Base-by-base conservation (phyloP, 1,140 invertebrate species). In the Megalopta genalis region DNA sequence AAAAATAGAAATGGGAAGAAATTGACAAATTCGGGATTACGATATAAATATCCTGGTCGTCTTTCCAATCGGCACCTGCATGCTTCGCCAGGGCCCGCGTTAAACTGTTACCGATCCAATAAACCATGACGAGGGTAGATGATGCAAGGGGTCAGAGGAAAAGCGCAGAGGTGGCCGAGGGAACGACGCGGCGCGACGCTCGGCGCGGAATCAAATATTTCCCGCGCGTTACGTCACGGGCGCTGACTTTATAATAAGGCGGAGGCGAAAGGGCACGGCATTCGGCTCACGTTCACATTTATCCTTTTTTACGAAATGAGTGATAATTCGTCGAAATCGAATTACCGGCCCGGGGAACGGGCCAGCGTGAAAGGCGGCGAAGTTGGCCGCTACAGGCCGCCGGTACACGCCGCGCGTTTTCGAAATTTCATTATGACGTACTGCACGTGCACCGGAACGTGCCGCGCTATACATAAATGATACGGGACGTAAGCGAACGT, bases 271-370 rank as follows among this genome's bases (percentile, higher is more conserved):
- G 16, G 7, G 7, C 67, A 37, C 25, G 42, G 25, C 39, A 91
- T 90, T 91, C 90, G 67, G 70, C 76, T 86, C 90, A 90, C 90
- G 90, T 89, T 84, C 80, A 80, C 90, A 85, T 89, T 91, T 90
- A 90, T 90, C 89, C 90, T 91, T 90, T 90, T 32, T 91, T 90
- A 87, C 82, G 88, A 85, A 90, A 90, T 90, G 88, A 90, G 89
- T 88, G 90, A 90, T 91, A 91, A 91, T 90, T 90, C 89, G 88
- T 80, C 62, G 83, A 87, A 90, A 90, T 91, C 88, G 86, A 90
- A 90, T 90, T 91, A 91, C 88, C 81, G 79, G 46, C 52, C 80
- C 81, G 42, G 42, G 14, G 42, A 14, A 46, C 81, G 88, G 86
- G 83, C 83, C 88, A 82, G 86, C 85, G 87, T 90, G 90, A 91